phyloP scores from a whole-genome alignment of 2,113 vertebrate genomes.

The Hippocampus mohnikei region DNA sequence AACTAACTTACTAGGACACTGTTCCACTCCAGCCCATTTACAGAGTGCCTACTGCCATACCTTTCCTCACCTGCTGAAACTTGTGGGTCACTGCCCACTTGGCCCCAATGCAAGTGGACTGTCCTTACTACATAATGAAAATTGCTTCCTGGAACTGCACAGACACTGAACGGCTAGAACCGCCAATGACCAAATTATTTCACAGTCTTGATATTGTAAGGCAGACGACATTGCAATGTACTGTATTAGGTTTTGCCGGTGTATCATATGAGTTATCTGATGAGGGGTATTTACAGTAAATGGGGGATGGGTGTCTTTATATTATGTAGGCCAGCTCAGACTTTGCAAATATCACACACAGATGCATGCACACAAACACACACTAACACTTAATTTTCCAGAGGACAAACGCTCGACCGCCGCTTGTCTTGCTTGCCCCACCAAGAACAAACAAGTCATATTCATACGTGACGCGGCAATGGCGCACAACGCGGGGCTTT shows the following conservation, averaged over 20 bases:
- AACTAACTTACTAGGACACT: background rate
- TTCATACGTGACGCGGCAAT: slow-evolving; percentile 50
- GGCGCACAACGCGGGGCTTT: slow-evolving; percentile 28
- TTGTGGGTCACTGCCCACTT: background rate
- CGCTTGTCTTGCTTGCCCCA: slow-evolving; percentile 51
- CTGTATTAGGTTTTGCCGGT: background rate
- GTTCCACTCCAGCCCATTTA: background rate
- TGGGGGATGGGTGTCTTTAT: slow-evolving; percentile 16
- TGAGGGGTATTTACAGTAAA: slow-evolving; percentile 1
- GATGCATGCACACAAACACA: background rate
- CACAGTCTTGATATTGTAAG: background rate
- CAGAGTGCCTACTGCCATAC: background rate
- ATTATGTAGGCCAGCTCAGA: slow-evolving; percentile 9
- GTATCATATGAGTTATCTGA: background rate
- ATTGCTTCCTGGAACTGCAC: background rate
- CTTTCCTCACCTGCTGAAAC: background rate
- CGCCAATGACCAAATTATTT: no score
- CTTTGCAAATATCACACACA: slow-evolving; percentile 46
- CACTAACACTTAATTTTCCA: slow-evolving; percentile 46
- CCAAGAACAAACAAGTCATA: slow-evolving; percentile 60
- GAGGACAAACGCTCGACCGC: slow-evolving; percentile 37
- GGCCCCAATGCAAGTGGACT: background rate
- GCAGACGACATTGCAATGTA: background rate
- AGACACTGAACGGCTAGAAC: background rate
- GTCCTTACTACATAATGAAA: background rate